These are phyloP conservation scores for Rachycentron canadum DNA, from an alignment of 2,797 vertebrate species.

Conservation along the genomic window DNA sequence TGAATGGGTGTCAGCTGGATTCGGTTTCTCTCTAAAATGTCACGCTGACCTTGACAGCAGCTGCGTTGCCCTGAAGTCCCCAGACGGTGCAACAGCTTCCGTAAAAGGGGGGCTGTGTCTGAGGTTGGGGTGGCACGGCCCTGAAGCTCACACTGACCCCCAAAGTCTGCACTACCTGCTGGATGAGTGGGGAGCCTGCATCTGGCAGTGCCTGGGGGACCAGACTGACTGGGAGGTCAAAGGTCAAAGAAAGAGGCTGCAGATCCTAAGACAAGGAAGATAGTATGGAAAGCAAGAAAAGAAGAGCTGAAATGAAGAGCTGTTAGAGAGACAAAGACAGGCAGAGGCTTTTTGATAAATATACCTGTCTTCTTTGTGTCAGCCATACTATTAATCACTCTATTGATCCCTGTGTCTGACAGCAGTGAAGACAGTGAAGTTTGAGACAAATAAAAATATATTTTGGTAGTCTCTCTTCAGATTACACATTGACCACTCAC, in stretches of 20 bases:
- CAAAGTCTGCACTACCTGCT: conserved; percentile 85
- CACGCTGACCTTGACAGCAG: conserved; percentile 81
- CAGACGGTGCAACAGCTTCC: conserved; percentile 85
- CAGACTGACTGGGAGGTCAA: conserved; percentile 85
- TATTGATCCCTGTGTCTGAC: conserved; percentile 59
- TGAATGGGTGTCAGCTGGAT: background rate
- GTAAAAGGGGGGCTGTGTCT: conserved; percentile 81
- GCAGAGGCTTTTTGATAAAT: conserved; percentile 52
- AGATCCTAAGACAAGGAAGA: conserved; percentile 76
- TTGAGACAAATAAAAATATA: conserved; percentile 57
- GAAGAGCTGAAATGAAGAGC: background rate
- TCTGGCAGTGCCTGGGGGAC: conserved; percentile 83
- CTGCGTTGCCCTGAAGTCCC: conserved; percentile 83
- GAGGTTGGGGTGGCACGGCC: conserved; percentile 67
- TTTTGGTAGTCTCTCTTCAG: conserved; percentile 22
- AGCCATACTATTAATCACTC: conserved; percentile 54
- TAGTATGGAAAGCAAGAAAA: background rate
- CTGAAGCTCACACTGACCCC: conserved; percentile 86
- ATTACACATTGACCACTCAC: conserved; percentile 74
- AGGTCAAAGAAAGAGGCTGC: conserved; percentile 86
- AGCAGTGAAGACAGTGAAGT: conserved; percentile 49
- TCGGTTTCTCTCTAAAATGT: conserved; percentile 1
- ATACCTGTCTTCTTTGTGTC: conserved; percentile 29
- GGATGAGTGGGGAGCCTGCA: conserved; percentile 83
- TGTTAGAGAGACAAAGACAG: conserved; percentile 16